Evolutionary conservation across 1,140 invertebrate genomes (phyloP).

Genomic region (Anoplolepis gracilipes): DNA sequence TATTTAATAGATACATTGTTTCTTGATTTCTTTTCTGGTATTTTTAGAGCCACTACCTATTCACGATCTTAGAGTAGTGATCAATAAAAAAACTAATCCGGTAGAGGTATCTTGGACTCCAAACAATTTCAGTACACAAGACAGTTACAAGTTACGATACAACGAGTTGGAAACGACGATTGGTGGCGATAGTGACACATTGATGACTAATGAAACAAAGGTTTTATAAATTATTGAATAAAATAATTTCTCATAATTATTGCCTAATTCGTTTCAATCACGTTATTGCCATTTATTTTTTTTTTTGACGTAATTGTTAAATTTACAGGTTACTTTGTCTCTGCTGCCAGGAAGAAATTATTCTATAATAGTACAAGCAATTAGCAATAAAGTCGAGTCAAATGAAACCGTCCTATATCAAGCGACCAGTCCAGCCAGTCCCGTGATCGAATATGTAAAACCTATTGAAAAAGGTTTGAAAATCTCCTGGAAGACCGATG

Average conservation of each 20-base stretch:
- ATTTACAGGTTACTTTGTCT: conserved; percentile 87
- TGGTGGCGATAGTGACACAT: conserved; percentile 91
- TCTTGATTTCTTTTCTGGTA: conserved; percentile 52
- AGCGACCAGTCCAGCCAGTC: conserved; percentile 93
- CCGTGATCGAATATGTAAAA: conserved; percentile 94
- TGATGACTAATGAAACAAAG: conserved; percentile 88
- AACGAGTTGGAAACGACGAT: conserved; percentile 93
- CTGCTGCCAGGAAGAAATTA: conserved; percentile 96
- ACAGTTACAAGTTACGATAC: conserved; percentile 93
- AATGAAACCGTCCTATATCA: conserved; percentile 92
- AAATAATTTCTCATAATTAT: too few species aligned
- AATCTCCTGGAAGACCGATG: conserved; percentile 97
- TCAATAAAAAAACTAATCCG: conserved; percentile 89
- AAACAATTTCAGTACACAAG: conserved; percentile 92
- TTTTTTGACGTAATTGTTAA: conserved; percentile 17
- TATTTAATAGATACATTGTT: background rate
- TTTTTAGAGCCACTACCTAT: conserved; percentile 91
- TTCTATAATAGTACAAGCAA: conserved; percentile 93
- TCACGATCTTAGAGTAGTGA: conserved; percentile 86
- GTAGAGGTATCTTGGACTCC: conserved; percentile 92
- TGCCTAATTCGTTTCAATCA: background rate
- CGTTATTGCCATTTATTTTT: conserved; percentile 4
- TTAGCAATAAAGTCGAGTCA: conserved; percentile 93
- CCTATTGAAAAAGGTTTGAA: conserved; percentile 92
- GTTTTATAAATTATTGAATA: conserved; percentile 56